Evolutionary conservation across 2,888 invertebrate species (phyloP).

Genomic region (Drosophila atroscutellata): DNA sequence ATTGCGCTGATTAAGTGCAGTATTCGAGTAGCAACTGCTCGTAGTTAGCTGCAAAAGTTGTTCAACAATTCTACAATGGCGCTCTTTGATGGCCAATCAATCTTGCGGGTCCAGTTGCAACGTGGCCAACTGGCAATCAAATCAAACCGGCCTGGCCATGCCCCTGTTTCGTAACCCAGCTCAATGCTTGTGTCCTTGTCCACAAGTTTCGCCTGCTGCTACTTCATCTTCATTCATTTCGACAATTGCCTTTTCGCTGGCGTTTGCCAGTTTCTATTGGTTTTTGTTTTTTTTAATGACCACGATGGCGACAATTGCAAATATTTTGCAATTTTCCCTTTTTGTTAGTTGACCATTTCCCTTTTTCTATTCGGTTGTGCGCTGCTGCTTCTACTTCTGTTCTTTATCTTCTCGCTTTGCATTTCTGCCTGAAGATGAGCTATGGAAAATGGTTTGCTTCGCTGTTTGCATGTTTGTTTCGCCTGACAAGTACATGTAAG

Average conservation of each 20-base stretch:
- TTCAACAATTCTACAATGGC: slow-evolving; percentile 36
- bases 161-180: slow-evolving; percentile 1
- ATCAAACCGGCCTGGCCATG: slow-evolving; percentile 13
- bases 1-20: not conserved
- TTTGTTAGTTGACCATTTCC: slow-evolving; percentile 50
- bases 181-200: not conserved
- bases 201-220: slow-evolving; percentile 21
- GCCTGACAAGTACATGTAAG: slow-evolving; percentile 46
- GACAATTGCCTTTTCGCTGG: slow-evolving; percentile 55
- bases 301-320: slow-evolving; percentile 71
- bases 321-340: slow-evolving; percentile 72
- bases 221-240: slow-evolving; percentile 79
- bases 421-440: slow-evolving; percentile 13
- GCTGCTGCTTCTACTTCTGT: slow-evolving; percentile 5
- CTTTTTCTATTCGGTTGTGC: slow-evolving; percentile 10
- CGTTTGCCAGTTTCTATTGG: slow-evolving; percentile 25
- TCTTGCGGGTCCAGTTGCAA: slow-evolving; percentile 29
- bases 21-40: not conserved
- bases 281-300: slow-evolving; percentile 13
- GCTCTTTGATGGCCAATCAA: slow-evolving; percentile 60
- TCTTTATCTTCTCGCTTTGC: slow-evolving; percentile 30
- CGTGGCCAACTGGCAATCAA: slow-evolving; percentile 25
- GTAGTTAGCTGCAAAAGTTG: slow-evolving; percentile 25
- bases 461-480: slow-evolving; percentile 47
- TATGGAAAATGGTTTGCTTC: slow-evolving; percentile 14